Conservation (phyloP, 2,797 vertebrate species). For the Ciconia nigra region DNA sequence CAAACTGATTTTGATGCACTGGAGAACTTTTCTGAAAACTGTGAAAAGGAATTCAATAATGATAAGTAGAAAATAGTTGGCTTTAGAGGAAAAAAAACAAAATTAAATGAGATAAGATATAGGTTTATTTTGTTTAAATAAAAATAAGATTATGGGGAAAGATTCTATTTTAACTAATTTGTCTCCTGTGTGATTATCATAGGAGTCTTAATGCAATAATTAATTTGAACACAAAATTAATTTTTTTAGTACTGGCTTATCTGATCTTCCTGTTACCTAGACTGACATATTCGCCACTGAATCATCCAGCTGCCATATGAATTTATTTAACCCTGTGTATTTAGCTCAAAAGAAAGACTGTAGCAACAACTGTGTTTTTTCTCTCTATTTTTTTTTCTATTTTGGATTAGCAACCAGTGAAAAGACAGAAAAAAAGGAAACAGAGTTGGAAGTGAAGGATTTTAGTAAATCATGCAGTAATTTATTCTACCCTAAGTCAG, state of each 20-base stretch:
- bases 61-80: background rate
- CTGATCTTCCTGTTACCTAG: background rate
- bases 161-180: background rate
- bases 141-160: background rate
- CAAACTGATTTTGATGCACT: background rate
- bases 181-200: background rate
- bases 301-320: background rate
- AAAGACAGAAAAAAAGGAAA: background rate
- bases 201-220: background rate
- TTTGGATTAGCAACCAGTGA: background rate
- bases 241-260: background rate
- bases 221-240: background rate
- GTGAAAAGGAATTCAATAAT: background rate
- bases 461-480: background rate
- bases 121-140: background rate
- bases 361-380: background rate
- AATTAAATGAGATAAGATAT: background rate
- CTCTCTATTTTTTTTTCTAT: background rate
- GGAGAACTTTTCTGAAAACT: background rate
- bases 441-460: background rate
- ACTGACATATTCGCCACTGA: background rate
- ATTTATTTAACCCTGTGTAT: background rate
- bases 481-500: background rate
- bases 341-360: background rate
- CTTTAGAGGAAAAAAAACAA: background rate